These are phyloP conservation scores for Odontothrips loti DNA, from an alignment of 2,888 invertebrate species.

Conservation along the genomic window DNA sequence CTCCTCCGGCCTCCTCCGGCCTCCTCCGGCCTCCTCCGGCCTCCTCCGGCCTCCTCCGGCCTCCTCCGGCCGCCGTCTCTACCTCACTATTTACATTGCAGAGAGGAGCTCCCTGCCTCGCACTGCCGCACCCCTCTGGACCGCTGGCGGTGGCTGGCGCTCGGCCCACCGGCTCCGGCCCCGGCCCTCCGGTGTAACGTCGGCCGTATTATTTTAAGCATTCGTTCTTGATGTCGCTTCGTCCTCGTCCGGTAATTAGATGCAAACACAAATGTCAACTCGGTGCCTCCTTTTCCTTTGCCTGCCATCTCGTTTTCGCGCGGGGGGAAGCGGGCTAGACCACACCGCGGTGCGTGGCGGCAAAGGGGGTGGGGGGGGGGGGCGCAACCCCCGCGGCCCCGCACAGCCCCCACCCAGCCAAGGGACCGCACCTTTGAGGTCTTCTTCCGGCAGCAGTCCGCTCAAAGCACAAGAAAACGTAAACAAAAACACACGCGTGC, in stretches of 20 bases:
- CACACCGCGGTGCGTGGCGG: no score
- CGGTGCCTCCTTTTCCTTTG: neutral
- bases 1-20: neutral
- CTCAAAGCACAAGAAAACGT: no score
- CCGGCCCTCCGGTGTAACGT: no score
- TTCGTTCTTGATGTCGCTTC: slow-evolving; percentile 8
- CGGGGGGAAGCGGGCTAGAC: neutral
- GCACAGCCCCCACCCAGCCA: no score
- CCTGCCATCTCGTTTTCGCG: neutral
- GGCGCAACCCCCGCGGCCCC: no score
- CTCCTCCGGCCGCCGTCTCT: neutral
- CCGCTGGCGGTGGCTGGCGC: no score
- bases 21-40: neutral
- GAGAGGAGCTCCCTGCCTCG: neutral
- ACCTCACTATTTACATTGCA: slow-evolving; percentile 20
- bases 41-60: neutral
- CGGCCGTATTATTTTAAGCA: neutral
- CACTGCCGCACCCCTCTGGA: no score
- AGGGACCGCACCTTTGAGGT: no score
- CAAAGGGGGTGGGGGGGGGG: no score
- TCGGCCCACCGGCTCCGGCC: no score
- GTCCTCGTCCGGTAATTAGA: slow-evolving; percentile 13
- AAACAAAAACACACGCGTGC: no score
- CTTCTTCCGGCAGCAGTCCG: no score
- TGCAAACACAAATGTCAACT: slow-evolving; percentile 25